phyloP scores from a whole-genome alignment of 1,140 invertebrate species.

The Triops longicaudatus region DNA sequence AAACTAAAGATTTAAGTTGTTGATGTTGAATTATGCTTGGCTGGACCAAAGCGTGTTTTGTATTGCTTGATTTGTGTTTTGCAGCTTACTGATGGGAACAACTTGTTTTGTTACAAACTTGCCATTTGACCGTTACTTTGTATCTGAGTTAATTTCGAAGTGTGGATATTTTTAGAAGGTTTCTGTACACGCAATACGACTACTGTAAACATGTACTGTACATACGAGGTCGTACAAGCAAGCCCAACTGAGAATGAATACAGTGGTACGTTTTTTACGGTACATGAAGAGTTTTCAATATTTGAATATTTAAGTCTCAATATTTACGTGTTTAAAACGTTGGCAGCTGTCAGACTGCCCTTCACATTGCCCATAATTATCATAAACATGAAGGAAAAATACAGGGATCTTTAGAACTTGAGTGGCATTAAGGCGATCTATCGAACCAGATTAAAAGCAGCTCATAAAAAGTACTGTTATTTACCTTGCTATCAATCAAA shows the following conservation, averaged over 20 bases:
- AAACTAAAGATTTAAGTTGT: slow-evolving; percentile 22
- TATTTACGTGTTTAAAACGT: no score
- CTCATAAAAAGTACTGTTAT: no score
- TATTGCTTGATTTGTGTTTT: background rate
- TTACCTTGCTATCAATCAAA: no score
- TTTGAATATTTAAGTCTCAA: background rate
- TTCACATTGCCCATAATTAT: no score
- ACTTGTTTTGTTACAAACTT: background rate
- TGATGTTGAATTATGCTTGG: background rate
- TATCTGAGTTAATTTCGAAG: background rate
- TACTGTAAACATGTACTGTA: background rate
- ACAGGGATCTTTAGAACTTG: no score
- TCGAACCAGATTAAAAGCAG: no score
- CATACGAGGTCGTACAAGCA: background rate
- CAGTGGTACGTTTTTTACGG: background rate
- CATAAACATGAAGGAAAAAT: no score
- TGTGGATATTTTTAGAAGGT: background rate
- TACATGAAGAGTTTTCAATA: background rate
- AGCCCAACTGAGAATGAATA: background rate
- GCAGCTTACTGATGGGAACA: background rate
- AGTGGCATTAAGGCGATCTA: no score
- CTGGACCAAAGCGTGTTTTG: background rate
- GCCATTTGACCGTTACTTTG: background rate
- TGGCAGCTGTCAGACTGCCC: no score
- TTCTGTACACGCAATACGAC: background rate